Evolutionary conservation across 2,797 vertebrate genomes (phyloP), one percentile per base, ranked within the genome.

Genomic region (Acridotheres tristis): DNA sequence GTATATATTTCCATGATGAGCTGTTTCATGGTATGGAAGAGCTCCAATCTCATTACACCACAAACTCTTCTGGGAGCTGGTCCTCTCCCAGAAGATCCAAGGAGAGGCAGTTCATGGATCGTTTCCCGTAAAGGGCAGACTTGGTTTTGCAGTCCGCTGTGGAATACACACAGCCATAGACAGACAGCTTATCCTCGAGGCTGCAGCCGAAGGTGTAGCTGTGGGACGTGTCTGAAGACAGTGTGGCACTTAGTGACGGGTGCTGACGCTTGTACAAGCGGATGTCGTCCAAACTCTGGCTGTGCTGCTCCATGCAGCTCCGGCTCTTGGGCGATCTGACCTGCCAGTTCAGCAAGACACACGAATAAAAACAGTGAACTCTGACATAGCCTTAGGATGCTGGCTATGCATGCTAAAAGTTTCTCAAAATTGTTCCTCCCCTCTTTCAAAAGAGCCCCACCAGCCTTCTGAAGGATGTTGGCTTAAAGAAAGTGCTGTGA

Each of bases 51-150:
- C 87, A 61, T 96, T 96, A 97, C 45, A 97, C 96, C 86, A 97
- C 96, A 78, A 93, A 92, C 98, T 98, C 95, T 93, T 99, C 98
- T 4, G 98, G 95, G 47, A 98, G 96, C 85, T 98, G 98, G 54
- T 98, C 98, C 61, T 98, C 98, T 55, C 97, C 97, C n/a, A 98
- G 96, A 85, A 98, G 97, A 97, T 98, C 98, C 93, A 98, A 94
- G 40, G 98, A 98, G 89, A 98, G 97, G 96, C 98, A 98, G 97
- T 98, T 98, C 83, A 96, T 96, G 65, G 99, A 98, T 94, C 98
- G 96, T 74, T 98, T 98, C 78, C 98, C 98, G 6, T 97, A 98
- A 94, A 98, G 98, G 45, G 97, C 98, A 72, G 98, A 98, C 95
- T 98, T 98, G 86, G 96, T 97, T 91, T 98, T 97, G 95, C 96